Evolutionary conservation across 2,888 invertebrate species (phyloP), one percentile per base, ranked within the genome.

Genomic region (Patella depressa): DNA sequence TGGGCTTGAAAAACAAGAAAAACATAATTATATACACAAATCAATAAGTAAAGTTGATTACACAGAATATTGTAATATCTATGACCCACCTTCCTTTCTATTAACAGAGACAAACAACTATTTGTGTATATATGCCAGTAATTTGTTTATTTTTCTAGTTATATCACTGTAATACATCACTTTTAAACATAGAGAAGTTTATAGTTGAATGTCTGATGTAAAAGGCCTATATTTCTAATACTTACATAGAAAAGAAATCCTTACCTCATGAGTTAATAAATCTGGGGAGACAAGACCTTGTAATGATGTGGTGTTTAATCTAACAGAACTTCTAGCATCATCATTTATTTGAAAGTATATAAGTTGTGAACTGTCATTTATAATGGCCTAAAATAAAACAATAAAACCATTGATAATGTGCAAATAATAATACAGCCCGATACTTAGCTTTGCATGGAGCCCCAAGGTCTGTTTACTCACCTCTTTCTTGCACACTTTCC

Each of bases 191-290:
- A 65, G 0, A 5, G 3, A 24, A 24, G 19, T 4, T 9, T 65
- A 12, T 65, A 24, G 19, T 65, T 15, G 24, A 65, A 19, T 19
- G 65, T n/a, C 11, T 17, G 7, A 57, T n/a, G n/a, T 57, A 57
- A 57, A 17, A 57, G 57, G 17, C 7, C n/a, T 57, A 57, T 57
- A 57, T 57, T 57, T 57, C 4, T 57, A n/a, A 5, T 57, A 57
- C 17, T 57, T 57, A n/a, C 2, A 1, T 4, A 15, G 57, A 17
- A 57, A 74, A 11, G 15, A 45, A 12, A 69, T 57, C 71, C 80
- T 34, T 84, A 88, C 89, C 81, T 87, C 83, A 79, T 83, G 88
- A 5, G 84, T 73, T 0, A 89, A 84, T 45, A 89, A 82, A 76
- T 89, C 88, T 53, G 89, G 89, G 4, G 85, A 80, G 1, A 88